Base-by-base conservation (phyloP, 1,140 invertebrate species). In the Diorhabda sublineata region DNA sequence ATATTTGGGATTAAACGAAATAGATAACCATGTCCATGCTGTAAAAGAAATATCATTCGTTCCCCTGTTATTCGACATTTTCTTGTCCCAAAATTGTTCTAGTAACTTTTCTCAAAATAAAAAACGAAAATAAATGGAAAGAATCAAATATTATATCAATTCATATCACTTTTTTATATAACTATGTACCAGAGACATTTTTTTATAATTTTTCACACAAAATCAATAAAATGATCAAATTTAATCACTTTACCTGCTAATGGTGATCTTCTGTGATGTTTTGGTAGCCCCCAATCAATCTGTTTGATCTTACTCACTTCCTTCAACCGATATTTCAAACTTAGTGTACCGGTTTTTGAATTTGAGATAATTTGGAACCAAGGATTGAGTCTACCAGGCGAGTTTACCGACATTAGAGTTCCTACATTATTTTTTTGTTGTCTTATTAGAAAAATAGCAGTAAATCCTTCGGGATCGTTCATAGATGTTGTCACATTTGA, bases 351-450 rank as follows among this genome's bases (percentile, higher is more conserved):
- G 4, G 78, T 81, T 70, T 76, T 80, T 52, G 78, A 76, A 61
- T 81, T 82, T 8, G 80, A 79, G 8, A 71, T 78, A n/a, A 81
- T 66, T 67, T 83, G 81, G 69, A 83, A 81, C 80, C 81, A 83
- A 5, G 82, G 82, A 5, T 81, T 82, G 44, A 84, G 70, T 69
- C 81, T 77, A 5, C 82, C 82, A 2, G 82, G 82, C 2, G 82
- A 80, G 73, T 84, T 81, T 7, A 84, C 72, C 5, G 82, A 82
- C n/a, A 84, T 45, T 3, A 84, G 73, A 4, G 82, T 81, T 42
- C 81, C 82, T 6, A 83, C 70, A 69, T 81, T 82, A 68, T 82
- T 81, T 65, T 78, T 79, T 68, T 83, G 82, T 67, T 83, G 82
- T 61, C 81, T 73, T 44, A 64, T 69, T 42, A 83, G 76, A 74